phyloP scores from a whole-genome alignment of 2,888 invertebrate species.

The Dryobota labecula region DNA sequence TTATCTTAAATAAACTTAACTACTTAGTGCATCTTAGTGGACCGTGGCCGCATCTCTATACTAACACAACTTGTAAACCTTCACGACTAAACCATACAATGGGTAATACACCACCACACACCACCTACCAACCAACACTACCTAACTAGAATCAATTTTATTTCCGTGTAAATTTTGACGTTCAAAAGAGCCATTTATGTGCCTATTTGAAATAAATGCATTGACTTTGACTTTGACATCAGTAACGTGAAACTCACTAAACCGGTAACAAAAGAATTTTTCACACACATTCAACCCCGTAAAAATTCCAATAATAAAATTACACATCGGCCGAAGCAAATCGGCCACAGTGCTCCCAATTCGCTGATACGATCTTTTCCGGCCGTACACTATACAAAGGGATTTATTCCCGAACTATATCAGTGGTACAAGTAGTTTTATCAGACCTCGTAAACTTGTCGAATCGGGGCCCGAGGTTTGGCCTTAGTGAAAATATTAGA shows the following conservation, averaged over 20 bases:
- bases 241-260: neutral
- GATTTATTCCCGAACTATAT: constrained; percentile 53
- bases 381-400: constrained; percentile 32
- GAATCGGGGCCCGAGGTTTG: constrained; percentile 70
- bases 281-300: neutral
- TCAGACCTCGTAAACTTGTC: constrained; percentile 73
- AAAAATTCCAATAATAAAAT: constrained; percentile 38
- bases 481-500: constrained; percentile 76
- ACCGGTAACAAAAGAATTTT: neutral
- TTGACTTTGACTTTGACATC: no score
- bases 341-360: constrained; percentile 18
- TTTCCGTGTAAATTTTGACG: no score
- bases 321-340: constrained; percentile 11
- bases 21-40: no score
- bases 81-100: no score
- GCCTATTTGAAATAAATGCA: no score
- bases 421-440: constrained; percentile 61
- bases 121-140: no score
- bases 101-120: no score
- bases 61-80: no score
- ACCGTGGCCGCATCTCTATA: no score
- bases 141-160: no score
- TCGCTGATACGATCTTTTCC: constrained; percentile 22
- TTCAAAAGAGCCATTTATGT: no score
- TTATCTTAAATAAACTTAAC: no score